Percentiles rank a stretch among this genome's conserved stretches.
These are phyloP conservation scores for Amia ocellicauda DNA, from an alignment of 2,113 vertebrate genomes.

Conservation along the genomic window DNA sequence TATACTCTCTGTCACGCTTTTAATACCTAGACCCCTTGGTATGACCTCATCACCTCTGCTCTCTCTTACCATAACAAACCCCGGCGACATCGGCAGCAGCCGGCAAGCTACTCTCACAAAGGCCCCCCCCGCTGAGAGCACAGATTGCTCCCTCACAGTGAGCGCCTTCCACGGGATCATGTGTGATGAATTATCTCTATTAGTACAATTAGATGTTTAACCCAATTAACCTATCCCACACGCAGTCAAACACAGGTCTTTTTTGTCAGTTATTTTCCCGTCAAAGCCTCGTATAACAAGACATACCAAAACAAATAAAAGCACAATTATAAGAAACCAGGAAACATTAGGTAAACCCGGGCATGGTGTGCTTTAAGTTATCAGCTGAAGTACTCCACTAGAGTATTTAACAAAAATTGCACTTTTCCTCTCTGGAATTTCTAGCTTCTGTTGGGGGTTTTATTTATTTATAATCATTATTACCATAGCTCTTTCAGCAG, in stretches of 20 bases:
- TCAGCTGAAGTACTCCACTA: no score
- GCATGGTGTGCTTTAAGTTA: no score
- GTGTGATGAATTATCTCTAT: slow-evolving; percentile 48
- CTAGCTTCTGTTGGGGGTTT: no score
- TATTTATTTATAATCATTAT: no score
- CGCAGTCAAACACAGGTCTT: slow-evolving; percentile 24
- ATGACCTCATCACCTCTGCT: slow-evolving; percentile 75
- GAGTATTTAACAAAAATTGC: no score
- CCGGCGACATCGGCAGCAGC: slow-evolving; percentile 37
- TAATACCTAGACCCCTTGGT: slow-evolving; percentile 48
- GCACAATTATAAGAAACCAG: no score
- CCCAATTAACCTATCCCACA: slow-evolving; percentile 51
- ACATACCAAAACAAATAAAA: no score
- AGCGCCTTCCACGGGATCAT: slow-evolving; percentile 21
- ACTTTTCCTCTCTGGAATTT: no score
- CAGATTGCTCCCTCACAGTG: not conserved
- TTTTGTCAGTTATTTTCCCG: no score
- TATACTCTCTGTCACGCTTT: slow-evolving; percentile 60
- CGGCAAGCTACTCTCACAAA: slow-evolving; percentile 8
- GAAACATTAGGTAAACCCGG: no score
- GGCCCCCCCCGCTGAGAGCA: slow-evolving; percentile 1
- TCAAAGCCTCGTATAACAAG: no score
- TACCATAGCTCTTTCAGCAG: no score
- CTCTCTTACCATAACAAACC: slow-evolving; percentile 81
- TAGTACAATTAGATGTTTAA: slow-evolving; percentile 47